Percentiles rank a stretch among this genome's conserved stretches.
These are phyloP conservation scores for Sebastes matsubarae DNA, from an alignment of 2,797 vertebrate genomes.

Conservation along the genomic window DNA sequence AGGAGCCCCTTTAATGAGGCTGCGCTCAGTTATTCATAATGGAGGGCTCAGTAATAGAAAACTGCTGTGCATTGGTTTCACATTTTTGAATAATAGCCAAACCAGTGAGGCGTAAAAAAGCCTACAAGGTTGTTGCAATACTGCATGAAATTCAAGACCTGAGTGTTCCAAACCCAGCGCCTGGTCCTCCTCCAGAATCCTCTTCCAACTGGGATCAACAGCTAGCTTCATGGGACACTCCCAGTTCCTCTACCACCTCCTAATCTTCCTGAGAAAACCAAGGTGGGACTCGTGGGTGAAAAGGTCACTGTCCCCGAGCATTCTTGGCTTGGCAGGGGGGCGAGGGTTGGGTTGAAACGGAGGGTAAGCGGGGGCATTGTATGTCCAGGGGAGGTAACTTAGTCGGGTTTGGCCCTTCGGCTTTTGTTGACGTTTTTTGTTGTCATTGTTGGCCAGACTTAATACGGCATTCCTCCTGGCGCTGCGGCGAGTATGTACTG, in stretches of 20 bases:
- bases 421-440: slow-evolving; percentile 77
- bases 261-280: slow-evolving; percentile 84
- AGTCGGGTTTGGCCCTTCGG: slow-evolving; percentile 67
- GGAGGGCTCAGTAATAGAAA: slow-evolving; percentile 71
- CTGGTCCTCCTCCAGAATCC: slow-evolving; percentile 51
- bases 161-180: slow-evolving; percentile 45
- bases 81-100: slow-evolving; percentile 74
- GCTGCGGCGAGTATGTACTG: slow-evolving; percentile 31
- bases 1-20: slow-evolving; percentile 70
- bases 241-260: slow-evolving; percentile 63
- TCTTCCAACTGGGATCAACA: slow-evolving; percentile 35
- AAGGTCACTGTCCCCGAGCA: slow-evolving; percentile 71
- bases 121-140: slow-evolving; percentile 62
- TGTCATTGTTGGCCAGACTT: slow-evolving; percentile 80
- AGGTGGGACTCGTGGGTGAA: slow-evolving; percentile 71
- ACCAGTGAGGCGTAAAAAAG: slow-evolving; percentile 58
- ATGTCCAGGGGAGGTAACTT: slow-evolving; percentile 70
- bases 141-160: slow-evolving; percentile 70
- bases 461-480: slow-evolving; percentile 74
- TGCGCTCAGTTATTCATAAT: slow-evolving; percentile 65
- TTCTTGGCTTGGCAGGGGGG: slow-evolving; percentile 79
- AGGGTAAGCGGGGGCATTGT: slow-evolving; percentile 77
- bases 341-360: slow-evolving; percentile 69
- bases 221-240: slow-evolving; percentile 53
- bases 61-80: slow-evolving; percentile 69